Conservation (phyloP, 2,797 vertebrate genomes). For the Typhlichthys subterraneus region DNA sequence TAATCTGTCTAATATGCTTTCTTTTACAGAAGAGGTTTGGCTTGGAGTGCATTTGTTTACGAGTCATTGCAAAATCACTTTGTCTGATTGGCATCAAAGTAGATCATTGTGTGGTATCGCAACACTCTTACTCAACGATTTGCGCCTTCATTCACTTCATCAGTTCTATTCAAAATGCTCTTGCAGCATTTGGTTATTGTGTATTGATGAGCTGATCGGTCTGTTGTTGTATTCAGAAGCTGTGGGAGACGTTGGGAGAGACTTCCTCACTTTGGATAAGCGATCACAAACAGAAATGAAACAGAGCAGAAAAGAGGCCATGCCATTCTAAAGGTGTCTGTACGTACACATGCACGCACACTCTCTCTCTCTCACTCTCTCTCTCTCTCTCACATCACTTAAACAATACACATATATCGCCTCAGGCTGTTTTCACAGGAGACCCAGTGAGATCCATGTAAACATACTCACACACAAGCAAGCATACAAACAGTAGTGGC, state of each 20-base stretch:
- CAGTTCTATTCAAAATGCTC: constrained; percentile 11
- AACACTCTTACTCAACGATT: background rate
- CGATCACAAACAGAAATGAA: constrained; percentile 66
- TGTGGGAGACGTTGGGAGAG: constrained; percentile 66
- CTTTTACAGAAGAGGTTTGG: background rate
- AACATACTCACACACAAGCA: constrained; percentile 28
- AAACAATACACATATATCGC: constrained; percentile 66
- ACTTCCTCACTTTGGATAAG: constrained; percentile 60
- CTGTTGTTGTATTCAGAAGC: constrained; percentile 31
- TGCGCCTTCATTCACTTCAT: constrained; percentile 6
- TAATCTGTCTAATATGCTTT: background rate
- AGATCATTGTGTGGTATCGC: too few relatives aligned
- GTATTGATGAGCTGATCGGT: background rate
- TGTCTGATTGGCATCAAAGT: too few relatives aligned
- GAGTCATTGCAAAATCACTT: background rate
- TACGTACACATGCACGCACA: constrained; percentile 26
- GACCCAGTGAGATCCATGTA: constrained; percentile 57
- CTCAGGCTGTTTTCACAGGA: constrained; percentile 70
- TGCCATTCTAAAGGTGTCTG: constrained; percentile 40
- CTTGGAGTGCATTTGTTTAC: constrained; percentile 15
- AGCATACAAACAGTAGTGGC: constrained; percentile 16
- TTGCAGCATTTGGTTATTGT: background rate
- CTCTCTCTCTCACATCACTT: background rate
- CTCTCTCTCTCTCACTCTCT: constrained; percentile 5
- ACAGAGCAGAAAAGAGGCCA: constrained; percentile 58